Evolutionary conservation across 1,140 invertebrate species (phyloP), one percentile per base, ranked within the genome.

Genomic region (Elymnias hypermnestra): DNA sequence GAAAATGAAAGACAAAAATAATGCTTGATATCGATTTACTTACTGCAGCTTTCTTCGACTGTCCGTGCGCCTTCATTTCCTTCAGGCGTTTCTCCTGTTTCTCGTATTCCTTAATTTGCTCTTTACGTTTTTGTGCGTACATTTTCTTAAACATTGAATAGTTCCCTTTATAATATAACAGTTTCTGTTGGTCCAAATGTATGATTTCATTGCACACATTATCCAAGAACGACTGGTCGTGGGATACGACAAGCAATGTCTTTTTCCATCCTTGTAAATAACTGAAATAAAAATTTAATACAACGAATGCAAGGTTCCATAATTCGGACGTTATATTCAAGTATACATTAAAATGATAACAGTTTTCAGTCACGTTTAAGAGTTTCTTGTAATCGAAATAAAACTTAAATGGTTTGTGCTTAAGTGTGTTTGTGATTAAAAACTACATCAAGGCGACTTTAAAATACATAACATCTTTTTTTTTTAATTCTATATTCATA

Each of bases 111-210:
- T 99, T 99, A n/a, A 94, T 87, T 88, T 94, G 93, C 83, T 99
- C 97, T 67, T 95, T 96, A 5, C 94, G 89, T 73, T 99, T 99
- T 73, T 99, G 98, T 0, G 93, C 91, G 74, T 95, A 94, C 98
- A 99, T 99, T 86, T 99, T 99, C 85, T 99, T 99, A 77, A 99
- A 99, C 92, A 96, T 96, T 15, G 93, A 96, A 74, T 98, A 99
- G 86, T 99, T 99, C 55, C 98, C 98, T 83, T 97, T 96, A 74
- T 99, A 99, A 78, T 99, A 99, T 72, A 92, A 95, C 5, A 99
- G 86, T 77, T 99, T 99, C 62, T 96, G 93, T 52, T 93, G 92
- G 74, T 99, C 97, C 40, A 99, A 87, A 84, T 99, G 98, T 49
- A 99, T 97, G 29, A 99, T 96, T 87, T 99, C 98, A 53, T 98